phyloP scores from a whole-genome alignment of 1,140 invertebrate species.

The Drosophila triauraria region DNA sequence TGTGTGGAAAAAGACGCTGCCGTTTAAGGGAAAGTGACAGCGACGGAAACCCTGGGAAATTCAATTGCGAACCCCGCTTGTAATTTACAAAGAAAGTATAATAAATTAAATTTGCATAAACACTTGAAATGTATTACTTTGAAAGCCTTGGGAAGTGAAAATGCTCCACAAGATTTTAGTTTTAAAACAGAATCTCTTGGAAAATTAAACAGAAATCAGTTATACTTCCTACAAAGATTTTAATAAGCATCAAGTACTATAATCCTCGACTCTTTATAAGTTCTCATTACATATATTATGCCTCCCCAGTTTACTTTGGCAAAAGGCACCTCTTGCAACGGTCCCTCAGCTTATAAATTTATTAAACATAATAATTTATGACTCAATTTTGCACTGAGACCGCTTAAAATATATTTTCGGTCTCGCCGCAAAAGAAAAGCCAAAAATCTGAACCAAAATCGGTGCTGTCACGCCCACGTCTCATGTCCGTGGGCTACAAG shows the following conservation, averaged over 20 bases:
- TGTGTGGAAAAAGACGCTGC: slow-evolving; percentile 41
- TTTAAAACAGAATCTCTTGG: not conserved
- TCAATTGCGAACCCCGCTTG: slow-evolving; percentile 3
- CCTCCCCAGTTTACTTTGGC: slow-evolving; percentile 3
- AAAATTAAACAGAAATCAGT: too few relatives aligned
- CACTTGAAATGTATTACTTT: not conserved
- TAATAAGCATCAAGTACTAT: slow-evolving; percentile 7
- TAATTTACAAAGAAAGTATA: slow-evolving; percentile 12
- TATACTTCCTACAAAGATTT: not conserved
- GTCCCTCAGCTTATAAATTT: slow-evolving; percentile 47
- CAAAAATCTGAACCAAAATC: slow-evolving; percentile 53
- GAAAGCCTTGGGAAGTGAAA: not conserved
- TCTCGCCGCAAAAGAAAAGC: slow-evolving; percentile 8
- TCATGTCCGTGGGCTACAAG: slow-evolving; percentile 30
- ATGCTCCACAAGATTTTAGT: too few relatives aligned
- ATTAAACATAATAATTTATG: slow-evolving; percentile 77
- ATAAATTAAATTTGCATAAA: slow-evolving; percentile 5
- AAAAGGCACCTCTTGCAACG: slow-evolving; percentile 1
- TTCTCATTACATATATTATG: slow-evolving; percentile 13
- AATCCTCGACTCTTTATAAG: slow-evolving; percentile 5
- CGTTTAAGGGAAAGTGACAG: slow-evolving; percentile 35
- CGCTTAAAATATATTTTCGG: slow-evolving; percentile 41
- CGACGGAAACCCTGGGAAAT: slow-evolving; percentile 62
- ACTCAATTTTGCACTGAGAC: slow-evolving; percentile 59
- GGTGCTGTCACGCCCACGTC: slow-evolving; percentile 69